These are phyloP conservation scores for Cebidichthys violaceus DNA, from an alignment of 2,113 vertebrate species.

Conservation along the genomic window DNA sequence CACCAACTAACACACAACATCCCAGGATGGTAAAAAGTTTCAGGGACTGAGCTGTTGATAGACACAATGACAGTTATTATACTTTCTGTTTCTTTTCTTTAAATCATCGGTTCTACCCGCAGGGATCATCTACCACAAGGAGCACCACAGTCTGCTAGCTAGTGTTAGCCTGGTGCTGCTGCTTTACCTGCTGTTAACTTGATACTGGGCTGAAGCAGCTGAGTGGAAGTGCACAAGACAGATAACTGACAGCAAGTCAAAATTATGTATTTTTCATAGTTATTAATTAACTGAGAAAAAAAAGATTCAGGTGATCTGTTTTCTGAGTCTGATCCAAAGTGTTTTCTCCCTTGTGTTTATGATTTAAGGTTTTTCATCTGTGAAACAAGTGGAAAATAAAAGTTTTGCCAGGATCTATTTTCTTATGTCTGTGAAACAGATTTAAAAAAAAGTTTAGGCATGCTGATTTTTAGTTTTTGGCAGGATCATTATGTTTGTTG, in stretches of 20 bases:
- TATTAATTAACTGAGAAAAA: not conserved
- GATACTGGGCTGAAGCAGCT: constrained; percentile 65
- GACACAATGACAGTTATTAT: not conserved
- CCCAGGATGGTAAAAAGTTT: not conserved
- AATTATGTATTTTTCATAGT: not conserved
- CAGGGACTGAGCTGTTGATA: not conserved
- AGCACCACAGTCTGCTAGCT: constrained; percentile 36
- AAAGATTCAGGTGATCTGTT: not conserved
- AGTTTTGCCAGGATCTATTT: not conserved
- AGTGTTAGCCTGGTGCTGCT: constrained; percentile 24
- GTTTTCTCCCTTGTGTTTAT: too few species aligned
- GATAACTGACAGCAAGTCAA: not conserved
- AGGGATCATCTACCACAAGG: constrained; percentile 56
- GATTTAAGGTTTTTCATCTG: not conserved
- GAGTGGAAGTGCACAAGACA: constrained; percentile 52
- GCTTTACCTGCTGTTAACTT: constrained; percentile 83
- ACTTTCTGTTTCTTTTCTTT: not conserved
- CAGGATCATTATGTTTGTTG: not conserved
- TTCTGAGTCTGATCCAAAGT: too few species aligned
- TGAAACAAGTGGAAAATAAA: not conserved
- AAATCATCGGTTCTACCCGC: not conserved
- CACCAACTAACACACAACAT: not conserved
- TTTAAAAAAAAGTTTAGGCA: not conserved
- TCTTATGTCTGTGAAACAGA: not conserved
- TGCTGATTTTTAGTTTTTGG: not conserved